Evolutionary conservation across 2,113 vertebrate genomes (phyloP), one percentile per base, ranked within the genome.

Genomic region (Hypomesus transpacificus): DNA sequence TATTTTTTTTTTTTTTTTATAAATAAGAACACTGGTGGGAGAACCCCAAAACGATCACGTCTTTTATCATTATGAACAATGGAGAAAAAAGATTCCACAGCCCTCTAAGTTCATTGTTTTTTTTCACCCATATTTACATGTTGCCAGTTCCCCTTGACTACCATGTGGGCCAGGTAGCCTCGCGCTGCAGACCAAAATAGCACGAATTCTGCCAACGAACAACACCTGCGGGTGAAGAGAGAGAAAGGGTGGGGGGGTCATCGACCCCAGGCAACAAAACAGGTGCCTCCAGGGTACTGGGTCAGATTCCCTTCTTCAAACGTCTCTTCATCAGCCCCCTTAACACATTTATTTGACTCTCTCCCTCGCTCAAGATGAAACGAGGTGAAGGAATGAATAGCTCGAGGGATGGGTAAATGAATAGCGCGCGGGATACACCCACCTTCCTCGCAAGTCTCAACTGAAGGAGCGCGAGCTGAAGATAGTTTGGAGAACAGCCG

Each of bases 391-490:
- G 72, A 75, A 77, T 78, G 75, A 74, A 68, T 74, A 63, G 75
- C 79, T 75, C 51, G 68, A 75, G 75, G 75, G 72, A 69, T 46
- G 75, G 65, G 79, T 72, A 78, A 87, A 87, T 87, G 89, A 88
- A 72, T 83, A 54, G 46, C 59, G 21, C 72, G 52, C 26, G 26
- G 67, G 70, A 57, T 66, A 80, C 78, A 80, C 78, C 73, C 78
- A 74, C 31, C 57, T 52, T 60, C 69, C 21, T 56, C 28, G 66
- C 70, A 52, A 60, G 62, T 70, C 63, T 67, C 46, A 73, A 69
- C 58, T 61, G 77, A 79, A 53, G 68, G 63, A 46, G 73, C 34
- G 64, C 59, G 39, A 72, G 65, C 75, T 65, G 50, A 14, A 18
- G 28, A n/a, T 24, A 65, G 61, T 63, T 72, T 56, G 51, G n/a